Base-by-base conservation (phyloP, 2,113 vertebrate genomes). In the Phoenicopterus ruber region DNA sequence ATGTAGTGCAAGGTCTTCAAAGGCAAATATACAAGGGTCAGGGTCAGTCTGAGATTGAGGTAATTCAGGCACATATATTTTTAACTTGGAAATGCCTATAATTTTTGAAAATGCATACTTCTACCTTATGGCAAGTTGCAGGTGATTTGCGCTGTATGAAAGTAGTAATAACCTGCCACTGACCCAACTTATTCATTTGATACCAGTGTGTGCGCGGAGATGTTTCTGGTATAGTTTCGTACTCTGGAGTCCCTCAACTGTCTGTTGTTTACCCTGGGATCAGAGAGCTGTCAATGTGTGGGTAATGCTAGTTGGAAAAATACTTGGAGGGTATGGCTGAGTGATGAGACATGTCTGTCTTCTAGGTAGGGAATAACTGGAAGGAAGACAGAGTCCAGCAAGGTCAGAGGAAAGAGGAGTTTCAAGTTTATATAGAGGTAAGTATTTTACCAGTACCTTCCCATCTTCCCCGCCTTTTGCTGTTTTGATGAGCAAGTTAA, bases 1-100 rank as follows among this genome's bases (percentile, higher is more conserved):
- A 58, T 50, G 50, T 44, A 69, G 84, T 44, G 47, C 91, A 93
- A 88, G 54, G 73, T 79, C 82, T 87, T 59, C 62, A 42, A 62
- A 95, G 58, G 15, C 72, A 94, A 88, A 92, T 61, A 69, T 24
- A 50, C 85, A 91, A 93, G 71, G 77, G 89, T 94, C 84, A 93
- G 71, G 77, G 86, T 94, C 84, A 77, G 36, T 22, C 31, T 67
- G 85, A 57, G 79, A 76, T 2, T 36, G 44, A 71, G 77, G 65
- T 83, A 36, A 61, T 11, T 70, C 58, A 52, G 31, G 15, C n/a
- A 61, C 14, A 6, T 4, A 4, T 14, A 44, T 38, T 89, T 96
- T 71, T 54, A 69, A 72, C 61, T 82, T 72, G 2, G 2, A 59
- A 88, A 79, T 17, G 22, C 31, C 31, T 69, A 0, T 20, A 15